phyloP scores from a whole-genome alignment of 2,888 invertebrate species.

The Philereme transversata region DNA sequence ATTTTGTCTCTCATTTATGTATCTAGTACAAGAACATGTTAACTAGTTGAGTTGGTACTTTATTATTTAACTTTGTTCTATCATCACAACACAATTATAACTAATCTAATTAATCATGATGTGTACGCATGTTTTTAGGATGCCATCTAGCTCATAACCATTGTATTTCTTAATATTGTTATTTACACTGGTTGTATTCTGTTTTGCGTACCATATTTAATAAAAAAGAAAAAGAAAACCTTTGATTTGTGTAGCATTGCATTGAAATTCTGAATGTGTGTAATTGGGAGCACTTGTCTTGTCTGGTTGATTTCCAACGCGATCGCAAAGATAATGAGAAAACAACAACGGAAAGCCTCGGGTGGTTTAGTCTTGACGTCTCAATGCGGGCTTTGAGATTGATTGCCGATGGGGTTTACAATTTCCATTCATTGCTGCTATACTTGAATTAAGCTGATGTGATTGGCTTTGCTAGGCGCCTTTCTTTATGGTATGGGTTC shows the following conservation, averaged over 20 bases:
- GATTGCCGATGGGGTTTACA: slow-evolving; percentile 15
- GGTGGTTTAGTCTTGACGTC: slow-evolving; percentile 34
- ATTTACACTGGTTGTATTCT: too few relatives aligned
- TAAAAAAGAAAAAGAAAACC: neutral
- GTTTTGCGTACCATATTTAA: too few relatives aligned
- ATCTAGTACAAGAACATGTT: too few relatives aligned
- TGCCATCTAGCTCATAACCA: too few relatives aligned
- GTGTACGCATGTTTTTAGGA: too few relatives aligned
- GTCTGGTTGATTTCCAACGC: slow-evolving; percentile 34
- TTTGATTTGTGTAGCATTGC: slow-evolving; percentile 41
- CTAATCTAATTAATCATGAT: too few relatives aligned
- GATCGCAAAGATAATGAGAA: slow-evolving; percentile 54
- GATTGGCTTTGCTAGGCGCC: slow-evolving; percentile 9
- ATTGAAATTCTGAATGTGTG: slow-evolving; percentile 11
- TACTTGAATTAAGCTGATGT: slow-evolving; percentile 7
- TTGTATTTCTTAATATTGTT: too few relatives aligned
- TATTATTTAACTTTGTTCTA: too few relatives aligned
- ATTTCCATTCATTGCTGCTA: slow-evolving; percentile 13
- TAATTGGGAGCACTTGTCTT: slow-evolving; percentile 27
- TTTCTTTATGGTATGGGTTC: neutral
- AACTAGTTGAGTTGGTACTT: too few relatives aligned
- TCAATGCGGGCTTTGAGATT: slow-evolving; percentile 25
- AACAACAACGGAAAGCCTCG: slow-evolving; percentile 47
- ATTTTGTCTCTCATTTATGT: too few relatives aligned
- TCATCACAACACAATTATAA: too few relatives aligned